These are phyloP conservation scores for Oreortyx pictus DNA, from an alignment of 2,797 vertebrate species.

Conservation along the genomic window DNA sequence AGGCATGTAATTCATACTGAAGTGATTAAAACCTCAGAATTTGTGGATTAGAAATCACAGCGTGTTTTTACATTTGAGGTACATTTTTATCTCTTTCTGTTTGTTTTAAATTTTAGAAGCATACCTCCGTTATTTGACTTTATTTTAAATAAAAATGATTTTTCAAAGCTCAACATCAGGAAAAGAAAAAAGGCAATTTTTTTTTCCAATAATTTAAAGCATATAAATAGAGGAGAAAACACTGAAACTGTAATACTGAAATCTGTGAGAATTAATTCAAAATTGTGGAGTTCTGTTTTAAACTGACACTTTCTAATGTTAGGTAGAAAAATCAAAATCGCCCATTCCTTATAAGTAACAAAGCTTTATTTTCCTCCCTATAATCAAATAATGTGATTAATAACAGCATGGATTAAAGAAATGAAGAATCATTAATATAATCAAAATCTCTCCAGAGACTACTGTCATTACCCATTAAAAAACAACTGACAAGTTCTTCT, in stretches of 20 bases:
- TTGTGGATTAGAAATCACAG: background rate
- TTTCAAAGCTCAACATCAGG: background rate
- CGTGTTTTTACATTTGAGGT: background rate
- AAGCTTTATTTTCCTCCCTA: background rate
- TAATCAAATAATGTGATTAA: conserved; percentile 27
- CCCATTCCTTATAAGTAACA: background rate
- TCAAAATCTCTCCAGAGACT: conserved; percentile 51
- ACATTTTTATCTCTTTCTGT: background rate
- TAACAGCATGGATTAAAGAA: conserved; percentile 7
- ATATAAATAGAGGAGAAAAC: background rate
- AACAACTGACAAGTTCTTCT: conserved; percentile 60
- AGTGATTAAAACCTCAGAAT: background rate
- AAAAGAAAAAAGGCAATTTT: background rate
- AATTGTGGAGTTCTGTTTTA: background rate
- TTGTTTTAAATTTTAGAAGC: background rate
- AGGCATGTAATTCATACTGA: background rate
- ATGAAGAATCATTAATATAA: conserved; percentile 22
- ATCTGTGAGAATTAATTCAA: background rate
- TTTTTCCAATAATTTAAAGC: background rate
- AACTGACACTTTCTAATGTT: background rate
- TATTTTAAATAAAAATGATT: background rate
- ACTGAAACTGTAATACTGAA: background rate
- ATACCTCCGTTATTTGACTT: background rate
- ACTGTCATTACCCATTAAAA: conserved; percentile 65
- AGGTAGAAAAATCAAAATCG: background rate